Conservation (phyloP, 2,797 vertebrate genomes). For the Ctenochaetus hawaiiensis region DNA sequence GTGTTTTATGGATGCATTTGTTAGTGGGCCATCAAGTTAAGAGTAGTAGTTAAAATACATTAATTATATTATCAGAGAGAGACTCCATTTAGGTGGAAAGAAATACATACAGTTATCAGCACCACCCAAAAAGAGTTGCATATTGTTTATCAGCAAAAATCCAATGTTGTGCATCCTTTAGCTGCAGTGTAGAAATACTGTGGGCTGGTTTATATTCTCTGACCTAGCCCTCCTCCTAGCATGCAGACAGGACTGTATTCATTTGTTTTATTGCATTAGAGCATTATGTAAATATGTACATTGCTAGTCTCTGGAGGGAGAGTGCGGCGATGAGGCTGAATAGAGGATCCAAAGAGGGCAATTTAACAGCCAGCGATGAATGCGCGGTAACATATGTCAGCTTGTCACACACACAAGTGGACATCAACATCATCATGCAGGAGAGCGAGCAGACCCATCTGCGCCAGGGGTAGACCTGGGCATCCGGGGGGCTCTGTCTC, state of each 20-base stretch:
- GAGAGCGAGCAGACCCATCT: slow-evolving; percentile 71
- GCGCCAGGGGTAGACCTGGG: slow-evolving; percentile 50
- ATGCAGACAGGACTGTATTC: slow-evolving; percentile 49
- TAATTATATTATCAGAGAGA: too few species aligned
- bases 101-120: too few species aligned
- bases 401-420: slow-evolving; percentile 79
- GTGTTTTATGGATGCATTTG: too few species aligned
- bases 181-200: slow-evolving; percentile 12
- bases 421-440: slow-evolving; percentile 73
- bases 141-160: too few species aligned
- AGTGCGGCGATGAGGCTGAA: slow-evolving; percentile 47
- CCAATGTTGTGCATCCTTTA: not conserved
- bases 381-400: slow-evolving; percentile 78
- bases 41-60: too few species aligned
- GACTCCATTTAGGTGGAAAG: too few species aligned
- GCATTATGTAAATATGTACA: slow-evolving; percentile 82
- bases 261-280: slow-evolving; percentile 75
- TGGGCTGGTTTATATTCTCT: slow-evolving; percentile 33
- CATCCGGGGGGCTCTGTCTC: slow-evolving; percentile 57
- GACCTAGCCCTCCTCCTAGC: slow-evolving; percentile 1
- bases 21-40: too few species aligned
- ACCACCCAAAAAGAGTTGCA: too few species aligned
- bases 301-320: slow-evolving; percentile 65
- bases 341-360: slow-evolving; percentile 65
- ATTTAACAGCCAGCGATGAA: slow-evolving; percentile 77